Base-by-base conservation (phyloP, 2,888 invertebrate species). In the Agonopterix heracliana region DNA sequence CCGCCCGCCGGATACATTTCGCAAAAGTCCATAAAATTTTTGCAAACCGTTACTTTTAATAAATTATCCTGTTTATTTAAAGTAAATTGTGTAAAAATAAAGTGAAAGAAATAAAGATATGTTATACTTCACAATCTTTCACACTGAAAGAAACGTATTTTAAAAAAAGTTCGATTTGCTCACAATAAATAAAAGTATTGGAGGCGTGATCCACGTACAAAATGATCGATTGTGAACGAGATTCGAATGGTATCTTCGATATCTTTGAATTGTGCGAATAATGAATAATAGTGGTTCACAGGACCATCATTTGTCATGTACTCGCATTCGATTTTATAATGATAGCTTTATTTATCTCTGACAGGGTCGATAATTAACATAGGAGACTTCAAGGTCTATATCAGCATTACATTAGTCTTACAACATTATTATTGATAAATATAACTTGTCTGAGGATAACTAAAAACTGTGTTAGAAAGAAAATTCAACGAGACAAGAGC, bases 191-290 rank as follows among this genome's bases (percentile, higher is more conserved):
- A 56, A 51, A 47, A 54, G 41, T 45, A n/a, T n/a, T n/a, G 38
- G 38, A 47, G 59, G 59, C 59, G 59, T 62, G 52, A 62, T 57
- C 53, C 38, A n/a, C n/a, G 38, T 45, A 54, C 55, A 57, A 13
- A 34, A 61, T 63, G 61, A 61, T 66, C 59, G 62, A 63, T 64
- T 59, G 57, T 59, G 54, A 40, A 13, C 52, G 47, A 52, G 59
- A 66, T 58, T 59, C 52, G 55, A 57, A 57, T 63, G 56, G 49
- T 49, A 51, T 55, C 59, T 59, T 61, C 58, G 52, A 53, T 63
- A 62, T 64, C 56, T 46, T 11, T 34, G 40, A 49, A 57, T 59
- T 63, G 59, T 65, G 59, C 51, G 55, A 50, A 48, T 56, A 56
- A 64, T 55, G 58, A 59, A 59, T 62, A 57, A 59, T 59, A 55